phyloP scores from a whole-genome alignment of 1,140 invertebrate species.

The Neoseiulus cucumeris region DNA sequence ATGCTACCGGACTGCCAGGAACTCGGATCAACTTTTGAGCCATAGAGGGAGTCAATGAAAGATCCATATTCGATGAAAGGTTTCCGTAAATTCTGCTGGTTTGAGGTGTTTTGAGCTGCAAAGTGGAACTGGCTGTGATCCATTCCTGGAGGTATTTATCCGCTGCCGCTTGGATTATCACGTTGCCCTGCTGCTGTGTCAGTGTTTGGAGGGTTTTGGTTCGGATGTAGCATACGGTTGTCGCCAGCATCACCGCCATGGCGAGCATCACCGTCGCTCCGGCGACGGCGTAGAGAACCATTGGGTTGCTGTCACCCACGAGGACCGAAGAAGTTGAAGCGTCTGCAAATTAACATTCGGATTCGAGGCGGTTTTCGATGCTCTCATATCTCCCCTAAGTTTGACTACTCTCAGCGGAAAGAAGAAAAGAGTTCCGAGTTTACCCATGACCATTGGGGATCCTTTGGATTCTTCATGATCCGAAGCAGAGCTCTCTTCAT shows the following conservation, averaged over 20 bases:
- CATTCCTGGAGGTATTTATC: slow-evolving; percentile 10
- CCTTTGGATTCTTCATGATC: too few relatives aligned
- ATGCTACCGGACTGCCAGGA: not conserved
- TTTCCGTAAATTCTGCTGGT: too few relatives aligned
- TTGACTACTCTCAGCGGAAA: too few relatives aligned
- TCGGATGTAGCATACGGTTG: not conserved
- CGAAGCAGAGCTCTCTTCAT: too few relatives aligned
- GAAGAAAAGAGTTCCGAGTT: too few relatives aligned
- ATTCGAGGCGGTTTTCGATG: too few relatives aligned
- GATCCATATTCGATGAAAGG: too few relatives aligned
- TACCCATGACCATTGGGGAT: too few relatives aligned
- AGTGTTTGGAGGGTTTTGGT: not conserved
- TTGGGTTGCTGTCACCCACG: not conserved
- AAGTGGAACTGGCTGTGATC: not conserved
- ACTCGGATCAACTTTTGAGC: not conserved
- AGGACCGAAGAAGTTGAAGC: not conserved
- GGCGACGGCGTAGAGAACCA: not conserved
- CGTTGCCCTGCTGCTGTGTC: not conserved
- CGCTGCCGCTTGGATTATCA: not conserved
- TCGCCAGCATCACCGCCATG: not conserved
- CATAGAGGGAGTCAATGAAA: too few relatives aligned
- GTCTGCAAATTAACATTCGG: too few relatives aligned
- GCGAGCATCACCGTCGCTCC: not conserved
- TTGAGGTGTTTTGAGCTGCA: not conserved
- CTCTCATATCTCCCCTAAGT: too few relatives aligned